Conservation (phyloP, 1,140 invertebrate genomes). For the Drosophila persimilis region DNA sequence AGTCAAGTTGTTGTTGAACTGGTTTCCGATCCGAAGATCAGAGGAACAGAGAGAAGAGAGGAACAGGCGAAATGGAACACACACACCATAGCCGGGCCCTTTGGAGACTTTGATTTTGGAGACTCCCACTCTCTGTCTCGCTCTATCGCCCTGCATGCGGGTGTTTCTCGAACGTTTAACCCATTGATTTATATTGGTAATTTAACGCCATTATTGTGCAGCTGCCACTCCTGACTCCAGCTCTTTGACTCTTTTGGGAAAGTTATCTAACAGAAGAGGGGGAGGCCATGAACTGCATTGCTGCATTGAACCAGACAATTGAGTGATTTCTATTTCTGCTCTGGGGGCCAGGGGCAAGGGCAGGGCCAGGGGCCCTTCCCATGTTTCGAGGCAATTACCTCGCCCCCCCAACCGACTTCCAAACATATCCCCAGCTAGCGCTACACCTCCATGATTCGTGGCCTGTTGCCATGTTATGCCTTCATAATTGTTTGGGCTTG, state of each 20-base stretch:
- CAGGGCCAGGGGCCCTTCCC: slow-evolving; percentile 32
- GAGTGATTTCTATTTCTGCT: slow-evolving; percentile 30
- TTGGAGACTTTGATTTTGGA: slow-evolving; percentile 41
- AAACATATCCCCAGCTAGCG: slow-evolving; percentile 16
- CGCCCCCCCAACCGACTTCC: slow-evolving; percentile 4
- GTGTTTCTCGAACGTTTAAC: slow-evolving; percentile 50
- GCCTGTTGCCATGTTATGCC: slow-evolving; percentile 65
- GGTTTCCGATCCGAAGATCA: slow-evolving; percentile 38
- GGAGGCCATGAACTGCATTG: slow-evolving; percentile 67
- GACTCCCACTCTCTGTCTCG: neutral
- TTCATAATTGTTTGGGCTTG: slow-evolving; percentile 70
- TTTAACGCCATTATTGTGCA: slow-evolving; percentile 75
- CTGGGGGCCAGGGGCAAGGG: slow-evolving; percentile 20
- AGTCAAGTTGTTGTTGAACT: slow-evolving; percentile 77
- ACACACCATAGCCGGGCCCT: slow-evolving; percentile 10
- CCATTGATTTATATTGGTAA: slow-evolving; percentile 80
- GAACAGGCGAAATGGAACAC: slow-evolving; percentile 9
- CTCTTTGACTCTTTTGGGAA: slow-evolving; percentile 36
- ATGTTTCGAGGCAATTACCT: slow-evolving; percentile 38
- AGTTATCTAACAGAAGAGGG: slow-evolving; percentile 61
- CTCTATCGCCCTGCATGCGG: slow-evolving; percentile 44
- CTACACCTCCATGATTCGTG: slow-evolving; percentile 24
- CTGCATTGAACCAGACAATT: slow-evolving; percentile 71
- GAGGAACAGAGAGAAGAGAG: too few species aligned
- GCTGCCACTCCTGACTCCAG: slow-evolving; percentile 35